Base-by-base conservation (phyloP, 2,113 vertebrate genomes). In the Myanophis thanlyinensis region DNA sequence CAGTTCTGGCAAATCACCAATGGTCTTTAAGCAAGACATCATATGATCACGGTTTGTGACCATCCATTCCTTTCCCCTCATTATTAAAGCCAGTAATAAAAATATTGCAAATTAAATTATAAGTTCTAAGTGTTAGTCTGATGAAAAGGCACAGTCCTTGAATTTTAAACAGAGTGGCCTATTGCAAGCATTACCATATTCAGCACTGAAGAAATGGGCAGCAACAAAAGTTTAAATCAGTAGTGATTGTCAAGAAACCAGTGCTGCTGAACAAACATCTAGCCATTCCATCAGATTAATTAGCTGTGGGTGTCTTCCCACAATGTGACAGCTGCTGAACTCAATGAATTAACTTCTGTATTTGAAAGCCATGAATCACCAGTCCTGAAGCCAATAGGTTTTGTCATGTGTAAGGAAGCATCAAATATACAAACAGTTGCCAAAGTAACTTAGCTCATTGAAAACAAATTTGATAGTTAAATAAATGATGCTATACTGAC, bases 231-330 rank as follows among this genome's bases (percentile, higher is more conserved):
- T 52, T 93, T 88, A 93, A 94, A 94, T 93, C 62, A 92, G 90
- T 51, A 52, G 87, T 91, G 51, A 91, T 93, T 95, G 94, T 59
- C 94, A 95, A 94, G 93, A 91, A 95, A 95, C 95, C 95, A 91
- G 90, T 30, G 48, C 59, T 62, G 91, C 85, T 93, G 92, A 84
- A 94, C 94, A 94, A 95, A 96, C 89, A 94, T 91, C 92, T 91
- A 93, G 93, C 93, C 91, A 95, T 91, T 95, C 94, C 95, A 94
- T 93, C 9, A 0, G 94, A 95, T 95, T 95, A 93, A 95, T 96
- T 94, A 95, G 90, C 96, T 94, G 91, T 94, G 95, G 94, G 46
- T 89, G 88, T 95, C 93, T 91, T 91, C 89, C 93, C 94, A 96
- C 91, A 93, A 91, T 87, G 93, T 67, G 94, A 95, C 94, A 96